A percentile compares a stretch with the other conserved stretches of the same genome.
Conservation (phyloP, 2,888 invertebrate species). For the Nematopogon swammerdamellus region DNA sequence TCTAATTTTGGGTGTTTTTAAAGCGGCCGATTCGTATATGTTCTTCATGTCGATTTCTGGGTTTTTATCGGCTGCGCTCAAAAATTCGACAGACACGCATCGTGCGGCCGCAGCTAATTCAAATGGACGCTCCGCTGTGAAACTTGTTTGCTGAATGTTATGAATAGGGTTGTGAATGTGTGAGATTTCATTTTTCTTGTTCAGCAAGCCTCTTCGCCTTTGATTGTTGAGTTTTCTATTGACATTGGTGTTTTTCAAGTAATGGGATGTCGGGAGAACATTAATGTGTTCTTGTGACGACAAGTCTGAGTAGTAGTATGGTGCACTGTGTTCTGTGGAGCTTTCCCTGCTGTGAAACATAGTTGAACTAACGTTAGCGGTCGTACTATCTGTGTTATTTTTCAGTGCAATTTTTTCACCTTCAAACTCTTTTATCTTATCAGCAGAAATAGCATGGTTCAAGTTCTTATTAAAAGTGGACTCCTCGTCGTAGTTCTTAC, state of each 20-base stretch:
- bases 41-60: constrained; percentile 66
- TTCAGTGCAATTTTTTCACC: constrained; percentile 33
- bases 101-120: constrained; percentile 57
- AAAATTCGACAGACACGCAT: constrained; percentile 64
- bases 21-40: constrained; percentile 66
- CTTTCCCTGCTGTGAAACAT: constrained; percentile 61
- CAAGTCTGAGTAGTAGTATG: constrained; percentile 84
- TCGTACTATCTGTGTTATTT: constrained; percentile 24
- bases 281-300: constrained; percentile 53
- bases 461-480: constrained; percentile 38
- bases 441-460: constrained; percentile 32
- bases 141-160: constrained; percentile 25
- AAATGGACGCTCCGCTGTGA: constrained; percentile 33
- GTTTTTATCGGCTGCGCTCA: constrained; percentile 64
- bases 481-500: constrained; percentile 40
- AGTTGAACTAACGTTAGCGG: constrained; percentile 34
- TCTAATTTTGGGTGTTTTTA: constrained; percentile 55
- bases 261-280: constrained; percentile 39
- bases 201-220: constrained; percentile 59
- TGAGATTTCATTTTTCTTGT: constrained; percentile 64
- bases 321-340: constrained; percentile 67
- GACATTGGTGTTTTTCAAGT: constrained; percentile 46
- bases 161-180: constrained; percentile 71
- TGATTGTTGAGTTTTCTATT: constrained; percentile 69
- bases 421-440: constrained; percentile 48